Base-by-base conservation (phyloP, 2,888 invertebrate genomes). In the Rotaria macrura region DNA sequence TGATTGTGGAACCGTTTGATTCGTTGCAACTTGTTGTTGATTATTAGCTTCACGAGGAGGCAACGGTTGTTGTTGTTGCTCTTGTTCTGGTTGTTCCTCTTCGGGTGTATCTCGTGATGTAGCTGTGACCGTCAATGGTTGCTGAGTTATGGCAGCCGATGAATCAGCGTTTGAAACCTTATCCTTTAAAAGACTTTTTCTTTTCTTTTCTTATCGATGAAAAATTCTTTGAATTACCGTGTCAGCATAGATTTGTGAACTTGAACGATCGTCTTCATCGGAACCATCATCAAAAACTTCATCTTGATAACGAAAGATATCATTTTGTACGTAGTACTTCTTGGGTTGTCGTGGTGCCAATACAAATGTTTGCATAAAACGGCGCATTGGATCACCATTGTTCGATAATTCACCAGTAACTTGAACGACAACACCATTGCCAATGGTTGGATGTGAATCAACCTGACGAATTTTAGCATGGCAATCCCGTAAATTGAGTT, bases 301-400 rank as follows among this genome's bases (percentile, higher is more conserved):
- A 89, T 93, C 96, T 93, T 97, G 97, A 92, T 97, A 98, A 88
- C 97, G 95, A 92, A 98, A 98, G 91, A 98, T 97, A 92, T 98
- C 97, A 92, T 98, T 98, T 92, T 96, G 96, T 87, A 98, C 97
- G 91, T 97, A 98, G 92, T 96, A 98, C 92, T 96, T 96, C 93
- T 96, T 97, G 87, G 97, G 96, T 86, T 95, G 94, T 92, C 97
- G 96, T 87, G 96, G 90, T 87, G 95, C 97, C 91, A 98, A 92
- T 86, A 98, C 97, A 92, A 98, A 96, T 0, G 97, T 97, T 92
- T 98, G 97, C 90, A 97, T 96, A 92, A 98, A 98, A 86, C 97
- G 94, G 43, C 97, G 93, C 96, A 97, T 96, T 85, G 96, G 96
- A 90, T 96, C 94, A 25, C 96, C 96, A 90, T 95, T 95, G 92